Evolutionary conservation across 2,113 vertebrate genomes (phyloP).

Genomic region (Mionectes macconnelli): DNA sequence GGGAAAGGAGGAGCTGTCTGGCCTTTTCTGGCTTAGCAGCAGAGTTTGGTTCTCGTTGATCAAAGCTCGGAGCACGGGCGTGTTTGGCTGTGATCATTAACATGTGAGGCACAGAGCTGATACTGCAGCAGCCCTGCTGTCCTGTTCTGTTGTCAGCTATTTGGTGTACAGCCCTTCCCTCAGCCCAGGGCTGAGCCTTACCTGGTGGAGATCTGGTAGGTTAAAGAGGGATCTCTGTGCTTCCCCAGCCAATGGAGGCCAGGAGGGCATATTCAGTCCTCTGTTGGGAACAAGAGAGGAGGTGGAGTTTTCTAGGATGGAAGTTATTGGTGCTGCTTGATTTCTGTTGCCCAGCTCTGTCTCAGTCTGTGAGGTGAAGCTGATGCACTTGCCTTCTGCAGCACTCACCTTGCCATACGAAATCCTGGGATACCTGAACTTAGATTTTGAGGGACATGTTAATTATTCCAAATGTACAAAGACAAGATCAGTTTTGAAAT

Average conservation of each 20-base stretch:
- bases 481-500: neutral
- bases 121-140: neutral
- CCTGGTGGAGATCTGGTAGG: neutral
- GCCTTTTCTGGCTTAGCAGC: neutral
- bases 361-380: neutral
- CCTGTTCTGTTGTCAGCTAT: neutral
- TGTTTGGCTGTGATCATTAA: neutral
- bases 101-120: neutral
- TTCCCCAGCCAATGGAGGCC: neutral
- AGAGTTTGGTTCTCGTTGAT: neutral
- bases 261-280: neutral
- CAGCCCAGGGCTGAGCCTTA: neutral
- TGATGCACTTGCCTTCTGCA: neutral
- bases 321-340: neutral
- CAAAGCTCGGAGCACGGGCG: neutral
- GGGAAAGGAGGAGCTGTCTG: neutral
- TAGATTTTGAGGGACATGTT: neutral
- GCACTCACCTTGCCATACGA: neutral
- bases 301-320: neutral
- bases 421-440: neutral
- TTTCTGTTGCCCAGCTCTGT: neutral
- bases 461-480: neutral
- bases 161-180: neutral
- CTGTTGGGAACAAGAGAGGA: neutral
- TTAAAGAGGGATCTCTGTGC: neutral